phyloP scores from a whole-genome alignment of 2,797 vertebrate species.

The Malurus splendens region DNA sequence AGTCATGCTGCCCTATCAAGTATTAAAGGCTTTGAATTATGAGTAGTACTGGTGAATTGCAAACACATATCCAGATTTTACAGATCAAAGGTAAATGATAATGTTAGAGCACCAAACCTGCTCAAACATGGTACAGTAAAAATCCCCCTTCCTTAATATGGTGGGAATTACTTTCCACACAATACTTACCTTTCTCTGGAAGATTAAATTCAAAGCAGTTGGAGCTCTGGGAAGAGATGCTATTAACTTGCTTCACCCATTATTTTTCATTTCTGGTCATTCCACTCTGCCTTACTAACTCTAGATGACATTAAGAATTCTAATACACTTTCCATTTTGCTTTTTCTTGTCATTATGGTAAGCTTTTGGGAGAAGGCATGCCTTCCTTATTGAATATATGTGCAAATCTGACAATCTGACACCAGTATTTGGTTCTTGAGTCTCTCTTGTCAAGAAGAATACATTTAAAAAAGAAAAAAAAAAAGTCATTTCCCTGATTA shows the following conservation, averaged over 20 bases:
- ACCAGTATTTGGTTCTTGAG: background rate
- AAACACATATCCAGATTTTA: background rate
- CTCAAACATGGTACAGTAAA: conserved; percentile 22
- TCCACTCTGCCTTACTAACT: conserved; percentile 2
- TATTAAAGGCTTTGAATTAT: background rate
- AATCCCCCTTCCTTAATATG: background rate
- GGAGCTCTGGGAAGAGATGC: background rate
- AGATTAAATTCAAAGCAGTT: conserved; percentile 7
- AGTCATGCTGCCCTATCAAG: background rate
- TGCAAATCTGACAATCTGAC: background rate
- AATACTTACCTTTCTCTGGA: background rate
- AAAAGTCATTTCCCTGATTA: background rate
- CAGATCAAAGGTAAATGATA: background rate
- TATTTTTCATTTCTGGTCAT: conserved; percentile 20
- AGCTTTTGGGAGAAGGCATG: background rate
- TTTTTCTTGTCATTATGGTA: conserved; percentile 15
- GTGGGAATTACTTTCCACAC: conserved; percentile 10
- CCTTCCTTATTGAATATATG: background rate
- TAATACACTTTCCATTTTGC: background rate
- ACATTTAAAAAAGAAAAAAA: background rate
- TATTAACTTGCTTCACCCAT: conserved; percentile 6
- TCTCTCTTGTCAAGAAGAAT: background rate
- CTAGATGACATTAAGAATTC: conserved; percentile 2
- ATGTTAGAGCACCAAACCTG: background rate
- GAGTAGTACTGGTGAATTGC: background rate